These are phyloP conservation scores for Rhagonycha lutea DNA, from an alignment of 2,888 invertebrate species.

Conservation along the genomic window DNA sequence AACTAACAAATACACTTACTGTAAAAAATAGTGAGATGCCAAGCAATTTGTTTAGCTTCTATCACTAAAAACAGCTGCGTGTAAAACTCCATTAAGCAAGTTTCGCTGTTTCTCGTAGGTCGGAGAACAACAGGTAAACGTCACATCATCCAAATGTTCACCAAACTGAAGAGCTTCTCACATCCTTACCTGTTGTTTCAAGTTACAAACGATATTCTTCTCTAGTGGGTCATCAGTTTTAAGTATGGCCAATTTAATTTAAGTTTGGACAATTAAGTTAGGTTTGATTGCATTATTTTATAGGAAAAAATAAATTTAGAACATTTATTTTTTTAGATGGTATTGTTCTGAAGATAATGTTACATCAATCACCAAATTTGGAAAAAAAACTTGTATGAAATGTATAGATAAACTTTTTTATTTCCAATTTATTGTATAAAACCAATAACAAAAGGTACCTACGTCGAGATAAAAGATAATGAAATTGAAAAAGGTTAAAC, in stretches of 20 bases:
- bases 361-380: background rate
- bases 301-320: background rate
- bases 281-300: background rate
- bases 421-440: constrained; percentile 26
- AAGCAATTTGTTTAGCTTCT: background rate
- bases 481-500: constrained; percentile 40
- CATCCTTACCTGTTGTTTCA: background rate
- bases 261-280: background rate
- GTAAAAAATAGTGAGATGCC: too few species aligned
- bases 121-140: background rate
- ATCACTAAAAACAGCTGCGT: background rate
- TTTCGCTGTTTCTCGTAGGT: background rate
- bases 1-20: too few species aligned
- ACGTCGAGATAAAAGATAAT: constrained; percentile 31
- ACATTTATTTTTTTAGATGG: background rate
- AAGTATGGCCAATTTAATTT: background rate
- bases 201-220: background rate
- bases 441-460: constrained; percentile 33
- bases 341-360: background rate
- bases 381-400: background rate
- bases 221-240: background rate
- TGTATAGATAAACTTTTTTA: constrained; percentile 16
- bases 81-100: background rate
- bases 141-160: background rate
- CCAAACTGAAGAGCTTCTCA: background rate